A percentile compares a stretch with the other conserved stretches of the same genome.
Conservation (phyloP, 2,797 vertebrate genomes). For the Alosa sapidissima region DNA sequence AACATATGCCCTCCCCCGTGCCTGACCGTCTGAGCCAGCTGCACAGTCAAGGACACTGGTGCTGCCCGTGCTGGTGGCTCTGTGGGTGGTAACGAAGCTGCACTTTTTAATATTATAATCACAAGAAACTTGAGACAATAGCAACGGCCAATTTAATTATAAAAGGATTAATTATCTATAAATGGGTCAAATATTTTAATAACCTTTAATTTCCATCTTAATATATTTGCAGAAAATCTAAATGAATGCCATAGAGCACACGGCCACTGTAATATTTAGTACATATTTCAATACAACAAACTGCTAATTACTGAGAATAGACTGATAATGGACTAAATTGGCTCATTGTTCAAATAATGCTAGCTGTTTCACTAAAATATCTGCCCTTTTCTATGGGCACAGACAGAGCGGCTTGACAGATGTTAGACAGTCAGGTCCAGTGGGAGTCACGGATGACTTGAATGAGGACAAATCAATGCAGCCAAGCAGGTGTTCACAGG, state of each 20-base stretch:
- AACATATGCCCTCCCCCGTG: constrained; percentile 79
- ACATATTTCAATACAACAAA: not conserved
- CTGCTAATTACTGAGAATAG: not conserved
- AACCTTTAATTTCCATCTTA: not conserved
- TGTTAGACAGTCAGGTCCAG: constrained; percentile 73
- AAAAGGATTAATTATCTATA: constrained; percentile 6
- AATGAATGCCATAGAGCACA: not conserved
- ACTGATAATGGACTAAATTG: not conserved
- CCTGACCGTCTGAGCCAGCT: constrained; percentile 71
- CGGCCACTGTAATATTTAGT: not conserved
- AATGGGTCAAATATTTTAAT: not conserved
- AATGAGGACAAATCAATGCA: constrained; percentile 75
- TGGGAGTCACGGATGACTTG: constrained; percentile 65
- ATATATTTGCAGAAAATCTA: not conserved
- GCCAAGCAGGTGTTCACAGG: constrained; percentile 71
- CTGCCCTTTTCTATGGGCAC: not conserved
- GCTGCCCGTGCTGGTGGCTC: not conserved
- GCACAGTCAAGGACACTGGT: constrained; percentile 68
- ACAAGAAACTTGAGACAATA: not conserved
- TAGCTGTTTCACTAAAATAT: not conserved
- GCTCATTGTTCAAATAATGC: not conserved
- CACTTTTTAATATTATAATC: constrained; percentile 2
- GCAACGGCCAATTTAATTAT: constrained; percentile 3
- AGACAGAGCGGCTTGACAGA: constrained; percentile 63
- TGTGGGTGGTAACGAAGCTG: not conserved